Base-by-base conservation (phyloP, 2,797 vertebrate genomes). In the Tolypeutes matacus region DNA sequence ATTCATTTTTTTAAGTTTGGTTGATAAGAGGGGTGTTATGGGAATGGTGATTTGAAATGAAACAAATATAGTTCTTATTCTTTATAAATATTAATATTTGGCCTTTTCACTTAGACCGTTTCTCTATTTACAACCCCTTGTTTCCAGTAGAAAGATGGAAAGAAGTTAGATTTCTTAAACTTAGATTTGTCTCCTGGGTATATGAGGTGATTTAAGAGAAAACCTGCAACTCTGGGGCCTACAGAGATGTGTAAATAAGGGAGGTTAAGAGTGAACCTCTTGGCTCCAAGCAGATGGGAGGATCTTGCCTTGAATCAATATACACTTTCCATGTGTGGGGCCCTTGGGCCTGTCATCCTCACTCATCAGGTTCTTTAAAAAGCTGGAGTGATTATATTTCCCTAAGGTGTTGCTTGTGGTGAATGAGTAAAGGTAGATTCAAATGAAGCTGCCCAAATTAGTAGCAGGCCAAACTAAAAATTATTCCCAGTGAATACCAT, bases 1-100 rank as follows among this genome's bases (percentile, higher is more conserved):
- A 58, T 96, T 89, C 46, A n/a, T 89, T 92, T 77, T 89, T 92
- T 77, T 86, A 94, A 89, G 36, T 86, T 89, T 88, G 23, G 12
- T 64, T 84, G 31, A 21, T 80, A 51, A 31, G 86, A 72, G 89
- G 4, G n/a, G 36, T 89, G 1, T 60, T 70, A 4, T 72, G 27
- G 34, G 56, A 87, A 51, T 49, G 14, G 7, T 60, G 49, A 8
- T 42, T 85, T 84, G 77, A 78, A 69, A 34, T 89, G 58, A 86
- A 67, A 75, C n/a, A 86, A 25, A 18, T 80, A 56, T 53, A 42
- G 18, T 46, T 94, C 34, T 89, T 91, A 21, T 46, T 94, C 34
- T 89, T 91, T 62, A 20, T 94, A 80, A 75, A 42, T 56, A n/a
- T 11, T 39, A 14, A 21, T 42, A 42, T 36, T 23, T 29, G 29